Evolutionary conservation across 1,140 invertebrate genomes (phyloP).

Genomic region (Elymnias hypermnestra): DNA sequence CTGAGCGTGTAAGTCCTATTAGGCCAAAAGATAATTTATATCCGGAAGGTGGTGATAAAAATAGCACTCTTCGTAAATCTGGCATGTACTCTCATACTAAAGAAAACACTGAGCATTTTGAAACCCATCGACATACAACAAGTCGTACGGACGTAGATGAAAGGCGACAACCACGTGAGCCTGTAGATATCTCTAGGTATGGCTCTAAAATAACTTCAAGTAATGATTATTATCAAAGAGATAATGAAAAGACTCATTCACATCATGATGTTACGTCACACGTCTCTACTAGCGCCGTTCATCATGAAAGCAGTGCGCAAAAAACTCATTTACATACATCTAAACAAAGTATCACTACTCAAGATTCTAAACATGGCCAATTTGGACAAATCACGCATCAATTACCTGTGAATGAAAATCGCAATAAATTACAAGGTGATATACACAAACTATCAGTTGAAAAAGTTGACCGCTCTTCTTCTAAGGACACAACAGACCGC

Average conservation of each 20-base stretch:
- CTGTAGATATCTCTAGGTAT: not conserved
- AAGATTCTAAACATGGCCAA: conserved; percentile 36
- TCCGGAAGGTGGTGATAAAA: conserved; percentile 62
- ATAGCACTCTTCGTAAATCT: conserved; percentile 38
- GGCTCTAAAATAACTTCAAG: conserved; percentile 2
- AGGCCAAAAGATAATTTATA: conserved; percentile 66
- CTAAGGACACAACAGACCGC: conserved; percentile 26
- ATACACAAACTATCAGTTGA: conserved; percentile 19
- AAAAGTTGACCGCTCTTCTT: conserved; percentile 7
- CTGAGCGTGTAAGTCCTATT: conserved; percentile 4
- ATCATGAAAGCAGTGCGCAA: conserved; percentile 14
- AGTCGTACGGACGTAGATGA: not conserved
- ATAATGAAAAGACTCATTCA: too few relatives aligned
- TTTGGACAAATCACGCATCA: conserved; percentile 34
- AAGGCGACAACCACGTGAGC: not conserved
- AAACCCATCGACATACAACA: not conserved
- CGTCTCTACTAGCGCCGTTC: conserved; percentile 9
- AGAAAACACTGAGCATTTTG: not conserved
- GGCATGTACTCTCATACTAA: not conserved
- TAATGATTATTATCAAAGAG: too few relatives aligned
- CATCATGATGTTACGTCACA: conserved; percentile 11
- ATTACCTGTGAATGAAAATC: conserved; percentile 9
- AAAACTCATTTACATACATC: conserved; percentile 28
- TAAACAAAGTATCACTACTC: conserved; percentile 24
- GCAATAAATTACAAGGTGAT: conserved; percentile 15